These are phyloP conservation scores for Tridacna crocea DNA, from an alignment of 2,888 invertebrate genomes.

Conservation along the genomic window DNA sequence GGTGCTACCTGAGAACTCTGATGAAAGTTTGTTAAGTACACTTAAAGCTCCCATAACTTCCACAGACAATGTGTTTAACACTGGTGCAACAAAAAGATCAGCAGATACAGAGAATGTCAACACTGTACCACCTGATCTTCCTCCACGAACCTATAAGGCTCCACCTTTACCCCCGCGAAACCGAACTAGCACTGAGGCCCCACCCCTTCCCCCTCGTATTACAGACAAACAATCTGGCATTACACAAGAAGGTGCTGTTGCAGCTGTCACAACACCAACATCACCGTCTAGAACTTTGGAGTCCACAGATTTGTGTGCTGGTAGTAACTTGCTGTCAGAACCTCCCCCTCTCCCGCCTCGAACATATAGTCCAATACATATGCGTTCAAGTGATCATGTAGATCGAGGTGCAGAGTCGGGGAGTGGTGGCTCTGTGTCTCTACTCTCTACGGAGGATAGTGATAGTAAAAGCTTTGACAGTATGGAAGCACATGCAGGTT, in stretches of 20 bases:
- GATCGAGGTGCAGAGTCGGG: conserved; percentile 57
- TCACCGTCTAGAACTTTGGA: conserved; percentile 53
- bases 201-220: conserved; percentile 75
- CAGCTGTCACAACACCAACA: conserved; percentile 49
- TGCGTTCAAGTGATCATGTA: conserved; percentile 49
- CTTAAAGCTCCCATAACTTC: background rate
- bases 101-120: conserved; percentile 12
- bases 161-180: conserved; percentile 77
- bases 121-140: conserved; percentile 71
- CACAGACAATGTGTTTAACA: background rate
- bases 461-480: conserved; percentile 78
- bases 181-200: conserved; percentile 70
- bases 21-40: conserved; percentile 16
- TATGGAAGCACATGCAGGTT: conserved; percentile 78
- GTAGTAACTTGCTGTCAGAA: conserved; percentile 37
- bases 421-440: conserved; percentile 56
- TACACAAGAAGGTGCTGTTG: conserved; percentile 28
- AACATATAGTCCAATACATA: conserved; percentile 78
- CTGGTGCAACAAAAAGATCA: background rate
- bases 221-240: conserved; percentile 62
- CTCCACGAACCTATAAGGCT: conserved; percentile 78
- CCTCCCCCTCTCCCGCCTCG: conserved; percentile 80
- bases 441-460: conserved; percentile 62
- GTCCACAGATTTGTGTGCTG: conserved; percentile 45
- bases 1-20: conserved; percentile 39